phyloP scores from a whole-genome alignment of 2,797 vertebrate species.

The Lates japonicus region DNA sequence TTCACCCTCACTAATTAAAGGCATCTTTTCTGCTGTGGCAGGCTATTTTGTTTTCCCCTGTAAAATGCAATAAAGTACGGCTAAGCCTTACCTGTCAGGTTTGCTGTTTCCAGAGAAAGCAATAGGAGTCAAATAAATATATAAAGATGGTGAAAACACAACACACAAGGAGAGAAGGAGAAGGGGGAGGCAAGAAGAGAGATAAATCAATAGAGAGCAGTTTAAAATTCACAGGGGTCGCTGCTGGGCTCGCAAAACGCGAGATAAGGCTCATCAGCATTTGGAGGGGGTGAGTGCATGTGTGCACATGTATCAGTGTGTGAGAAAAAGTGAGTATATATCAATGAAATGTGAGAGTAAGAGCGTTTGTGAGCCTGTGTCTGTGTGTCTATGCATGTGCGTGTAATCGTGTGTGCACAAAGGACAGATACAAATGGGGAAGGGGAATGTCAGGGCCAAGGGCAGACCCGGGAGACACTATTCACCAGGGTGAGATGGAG shows the following conservation, averaged over 20 bases:
- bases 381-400: constrained; percentile 12
- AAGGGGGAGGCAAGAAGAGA: constrained; percentile 80
- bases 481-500: constrained; percentile 79
- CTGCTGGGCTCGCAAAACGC: constrained; percentile 70
- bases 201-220: constrained; percentile 86
- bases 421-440: constrained; percentile 59
- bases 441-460: constrained; percentile 83
- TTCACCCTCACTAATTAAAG: constrained; percentile 74
- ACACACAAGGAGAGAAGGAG: constrained; percentile 83
- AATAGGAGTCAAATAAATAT: constrained; percentile 86
- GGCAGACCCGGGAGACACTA: constrained; percentile 81
- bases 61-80: constrained; percentile 77
- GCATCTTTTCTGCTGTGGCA: constrained; percentile 74
- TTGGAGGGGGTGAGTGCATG: constrained; percentile 58
- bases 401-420: constrained; percentile 29
- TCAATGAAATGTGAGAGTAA: constrained; percentile 55
- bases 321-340: constrained; percentile 35
- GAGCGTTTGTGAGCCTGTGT: constrained; percentile 26
- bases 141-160: constrained; percentile 83
- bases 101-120: constrained; percentile 93
- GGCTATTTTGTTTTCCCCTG: constrained; percentile 68
- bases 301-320: constrained; percentile 31
- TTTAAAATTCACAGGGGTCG: constrained; percentile 83
- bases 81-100: constrained; percentile 96
- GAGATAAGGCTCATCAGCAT: constrained; percentile 82